Evolutionary conservation across 1,140 invertebrate species (phyloP), one percentile per base, ranked within the genome.

Genomic region (Agraylea sexmaculata): DNA sequence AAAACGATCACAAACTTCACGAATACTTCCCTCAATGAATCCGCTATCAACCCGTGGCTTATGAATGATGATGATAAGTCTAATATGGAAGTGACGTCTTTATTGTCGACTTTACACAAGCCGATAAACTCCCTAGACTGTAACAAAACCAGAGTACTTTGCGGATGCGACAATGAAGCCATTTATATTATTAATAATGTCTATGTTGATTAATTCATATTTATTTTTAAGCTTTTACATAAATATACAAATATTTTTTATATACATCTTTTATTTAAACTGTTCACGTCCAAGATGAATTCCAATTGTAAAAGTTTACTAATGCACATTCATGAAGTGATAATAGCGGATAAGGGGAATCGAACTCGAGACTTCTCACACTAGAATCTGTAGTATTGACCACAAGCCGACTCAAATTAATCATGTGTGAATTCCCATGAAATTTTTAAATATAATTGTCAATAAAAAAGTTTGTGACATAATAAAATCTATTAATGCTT

Each of bases 131-230:
- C 75, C 37, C 65, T 91, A 20, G 81, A 89, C 60, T 73, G 86
- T 27, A 72, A 79, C 48, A 71, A 71, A 48, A 71, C 72, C 25
- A 77, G 71, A 29, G 58, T 89, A 19, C 50, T 89, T 3, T 87
- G 81, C 66, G 81, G 83, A 18, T 78, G 80, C 45, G 86, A 89
- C 56, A 84, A 83, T 58, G 86, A 89, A 66, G 82, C 83, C 23
- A 59, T 87, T 44, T 86, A 85, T 62, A 59, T 83, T 33, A 71
- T 85, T 10, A 77, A 74, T 58, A 76, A 80, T 61, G 57, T 78
- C 25, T 65, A 60, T 36, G 64, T 61, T 52, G 65, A 50, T 52
- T 45, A 31, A 19, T 35, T 27, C 8, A 21, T 37, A 21, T 43
- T 15, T 40, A 33, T 40, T 18, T 37, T 29, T 22, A 17, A n/a